Percentiles rank a stretch among this genome's conserved stretches.
Evolutionary conservation across 2,888 invertebrate genomes (phyloP).

Genomic region (Dromius quadrimaculatus): DNA sequence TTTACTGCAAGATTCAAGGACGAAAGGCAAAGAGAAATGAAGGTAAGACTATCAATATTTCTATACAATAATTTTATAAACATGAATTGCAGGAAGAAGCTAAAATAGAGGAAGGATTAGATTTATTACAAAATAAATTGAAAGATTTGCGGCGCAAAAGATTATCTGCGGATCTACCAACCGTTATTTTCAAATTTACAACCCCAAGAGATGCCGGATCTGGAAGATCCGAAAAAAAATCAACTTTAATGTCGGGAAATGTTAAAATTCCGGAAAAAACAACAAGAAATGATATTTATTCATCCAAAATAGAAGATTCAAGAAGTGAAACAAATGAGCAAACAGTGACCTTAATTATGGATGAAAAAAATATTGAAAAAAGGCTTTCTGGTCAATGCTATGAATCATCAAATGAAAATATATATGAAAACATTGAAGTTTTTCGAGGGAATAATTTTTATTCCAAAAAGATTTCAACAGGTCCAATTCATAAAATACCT

Average conservation of each 20-base stretch:
- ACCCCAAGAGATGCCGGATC: too few species aligned
- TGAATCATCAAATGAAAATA: background rate
- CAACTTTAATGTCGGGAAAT: too few species aligned
- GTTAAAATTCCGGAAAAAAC: too few species aligned
- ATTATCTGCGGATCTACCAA: too few species aligned
- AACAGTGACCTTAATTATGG: background rate
- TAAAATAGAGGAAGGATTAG: too few species aligned
- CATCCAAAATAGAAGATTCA: background rate
- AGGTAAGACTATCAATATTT: background rate
- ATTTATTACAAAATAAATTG: too few species aligned
- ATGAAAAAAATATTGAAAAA: background rate
- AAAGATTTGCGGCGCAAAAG: too few species aligned
- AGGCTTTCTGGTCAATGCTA: background rate
- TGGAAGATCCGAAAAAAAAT: too few species aligned
- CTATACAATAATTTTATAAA: background rate
- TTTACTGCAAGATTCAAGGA: too few species aligned
- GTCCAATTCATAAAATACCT: background rate
- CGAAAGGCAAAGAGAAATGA: too few species aligned
- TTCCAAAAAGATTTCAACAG: background rate
- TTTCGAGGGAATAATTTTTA: slow-evolving; percentile 11
- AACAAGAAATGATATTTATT: too few species aligned
- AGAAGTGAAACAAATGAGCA: background rate
- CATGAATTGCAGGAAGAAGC: background rate
- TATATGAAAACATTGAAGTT: slow-evolving; percentile 13
- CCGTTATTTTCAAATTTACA: too few species aligned